Evolutionary conservation across 2,888 invertebrate species (phyloP).

Genomic region (Ametastegia equiseti): DNA sequence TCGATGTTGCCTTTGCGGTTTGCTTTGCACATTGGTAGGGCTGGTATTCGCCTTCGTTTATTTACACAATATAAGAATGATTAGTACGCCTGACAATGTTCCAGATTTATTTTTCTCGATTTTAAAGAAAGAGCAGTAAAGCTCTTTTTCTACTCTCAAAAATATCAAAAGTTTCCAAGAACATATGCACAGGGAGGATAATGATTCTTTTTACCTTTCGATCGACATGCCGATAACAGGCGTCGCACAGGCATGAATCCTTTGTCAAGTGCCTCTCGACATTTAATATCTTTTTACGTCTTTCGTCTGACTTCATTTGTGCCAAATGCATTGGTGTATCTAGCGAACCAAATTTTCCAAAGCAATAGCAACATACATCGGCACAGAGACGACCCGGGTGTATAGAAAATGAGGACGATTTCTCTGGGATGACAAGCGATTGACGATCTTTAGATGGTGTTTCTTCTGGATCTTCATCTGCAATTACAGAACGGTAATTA

Average conservation of each 20-base stretch:
- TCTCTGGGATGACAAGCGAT: conserved; percentile 90
- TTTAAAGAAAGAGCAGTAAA: conserved; percentile 34
- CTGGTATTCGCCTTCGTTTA: conserved; percentile 69
- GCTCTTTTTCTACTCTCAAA: neutral
- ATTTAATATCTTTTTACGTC: conserved; percentile 88
- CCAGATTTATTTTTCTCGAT: neutral
- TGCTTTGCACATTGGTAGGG: conserved; percentile 71
- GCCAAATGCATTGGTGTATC: conserved; percentile 93
- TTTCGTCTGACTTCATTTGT: conserved; percentile 88
- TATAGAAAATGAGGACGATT: conserved; percentile 91
- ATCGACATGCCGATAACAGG: conserved; percentile 91
- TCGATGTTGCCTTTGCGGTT: conserved; percentile 71
- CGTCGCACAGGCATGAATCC: conserved; percentile 92
- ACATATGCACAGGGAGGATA: conserved; percentile 10
- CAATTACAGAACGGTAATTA: conserved; percentile 41
- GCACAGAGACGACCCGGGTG: conserved; percentile 89
- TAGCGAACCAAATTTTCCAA: conserved; percentile 90
- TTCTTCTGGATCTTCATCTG: conserved; percentile 72
- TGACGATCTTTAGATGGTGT: conserved; percentile 76
- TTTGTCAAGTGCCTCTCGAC: conserved; percentile 89
- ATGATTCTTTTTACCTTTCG: conserved; percentile 79
- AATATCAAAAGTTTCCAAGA: neutral
- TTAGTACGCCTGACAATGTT: conserved; percentile 5
- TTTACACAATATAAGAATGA: conserved; percentile 25
- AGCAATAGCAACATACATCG: conserved; percentile 92